A percentile compares a stretch with the other conserved stretches of the same genome.
phyloP scores from a whole-genome alignment of 2,888 invertebrate species.

The Buathra laborator region DNA sequence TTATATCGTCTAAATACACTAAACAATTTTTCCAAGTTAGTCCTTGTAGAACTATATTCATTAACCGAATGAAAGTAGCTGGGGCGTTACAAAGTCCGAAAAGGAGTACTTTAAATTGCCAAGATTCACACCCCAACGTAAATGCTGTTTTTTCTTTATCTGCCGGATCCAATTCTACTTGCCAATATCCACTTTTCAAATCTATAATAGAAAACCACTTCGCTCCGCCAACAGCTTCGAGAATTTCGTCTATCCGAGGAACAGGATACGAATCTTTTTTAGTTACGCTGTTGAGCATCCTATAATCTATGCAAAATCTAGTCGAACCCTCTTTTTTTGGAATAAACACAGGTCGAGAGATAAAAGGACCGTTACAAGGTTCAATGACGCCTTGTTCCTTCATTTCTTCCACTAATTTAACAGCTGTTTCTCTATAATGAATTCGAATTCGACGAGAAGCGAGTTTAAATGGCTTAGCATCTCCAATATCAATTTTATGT shows the following conservation, averaged over 20 bases:
- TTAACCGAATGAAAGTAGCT: conserved; percentile 37
- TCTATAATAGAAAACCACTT: not conserved
- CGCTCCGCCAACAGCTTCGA: not conserved
- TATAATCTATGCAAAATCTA: conserved; percentile 37
- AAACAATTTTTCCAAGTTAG: conserved; percentile 73
- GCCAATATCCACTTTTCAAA: conserved; percentile 30
- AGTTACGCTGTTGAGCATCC: conserved; percentile 19
- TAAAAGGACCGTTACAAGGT: conserved; percentile 27
- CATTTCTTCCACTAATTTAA: conserved; percentile 27
- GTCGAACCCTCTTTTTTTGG: conserved; percentile 17
- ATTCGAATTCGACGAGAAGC: conserved; percentile 31
- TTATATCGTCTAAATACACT: conserved; percentile 71
- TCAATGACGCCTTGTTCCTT: conserved; percentile 19
- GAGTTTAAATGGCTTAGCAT: conserved; percentile 26
- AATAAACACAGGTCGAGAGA: conserved; percentile 9
- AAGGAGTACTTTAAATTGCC: conserved; percentile 44
- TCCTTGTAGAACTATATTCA: conserved; percentile 54
- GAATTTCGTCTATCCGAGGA: conserved; percentile 26
- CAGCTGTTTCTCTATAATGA: conserved; percentile 21
- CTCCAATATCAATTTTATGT: conserved; percentile 12
- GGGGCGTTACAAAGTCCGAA: conserved; percentile 56
- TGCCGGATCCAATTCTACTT: not conserved
- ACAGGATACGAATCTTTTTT: conserved; percentile 42
- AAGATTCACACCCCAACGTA: conserved; percentile 18
- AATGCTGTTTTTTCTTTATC: conserved; percentile 43